Base-by-base conservation (phyloP, 2,113 vertebrate species). In the Oenanthe melanoleuca region DNA sequence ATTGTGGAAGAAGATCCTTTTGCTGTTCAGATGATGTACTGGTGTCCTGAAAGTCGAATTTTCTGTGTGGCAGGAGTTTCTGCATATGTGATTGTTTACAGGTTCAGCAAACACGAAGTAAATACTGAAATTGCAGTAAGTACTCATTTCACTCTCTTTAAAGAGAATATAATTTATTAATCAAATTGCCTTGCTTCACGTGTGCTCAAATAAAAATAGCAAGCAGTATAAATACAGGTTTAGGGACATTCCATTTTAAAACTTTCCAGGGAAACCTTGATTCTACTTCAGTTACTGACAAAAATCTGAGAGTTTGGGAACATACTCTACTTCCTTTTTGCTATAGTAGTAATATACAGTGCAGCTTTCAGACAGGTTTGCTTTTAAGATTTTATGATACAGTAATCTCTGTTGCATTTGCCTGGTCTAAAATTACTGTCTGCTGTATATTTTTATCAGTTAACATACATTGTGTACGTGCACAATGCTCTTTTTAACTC, bases 61-160 rank as follows among this genome's bases (percentile, higher is more conserved):
- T 99, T 99, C 94, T 99, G 99, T 96, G 99, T 99, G 75, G 99
- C 99, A 33, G 99, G 99, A 96, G 99, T 99, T 95, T 99, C 99
- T 33, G 98, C 99, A 4, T 99, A 99, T 97, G 98, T 99, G 88
- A 98, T 99, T 83, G 95, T 99, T 93, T 99, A 99, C 95, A 98
- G 98, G 96, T 99, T 99, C 98, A 99, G 99, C 98, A 99, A 98
- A 96, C 98, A 99, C 69, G 99, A 99, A 92, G 97, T 98, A 96
- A 99, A 98, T 96, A 97, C 98, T 91, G 98, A 98, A 98, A 99
- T 99, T 97, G 98, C 98, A 97, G 99, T 99, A 98, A 99, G 99
- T 98, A 61, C 47, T 81, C 90, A 75, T 93, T 94, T 96, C 88
- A 61, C 26, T 87, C 50, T 87, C 18, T 81, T 82, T 25, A 18